A percentile compares a stretch with the other conserved stretches of the same genome.
Evolutionary conservation across 2,797 vertebrate genomes (phyloP).

Genomic region (Scarus forsteni): DNA sequence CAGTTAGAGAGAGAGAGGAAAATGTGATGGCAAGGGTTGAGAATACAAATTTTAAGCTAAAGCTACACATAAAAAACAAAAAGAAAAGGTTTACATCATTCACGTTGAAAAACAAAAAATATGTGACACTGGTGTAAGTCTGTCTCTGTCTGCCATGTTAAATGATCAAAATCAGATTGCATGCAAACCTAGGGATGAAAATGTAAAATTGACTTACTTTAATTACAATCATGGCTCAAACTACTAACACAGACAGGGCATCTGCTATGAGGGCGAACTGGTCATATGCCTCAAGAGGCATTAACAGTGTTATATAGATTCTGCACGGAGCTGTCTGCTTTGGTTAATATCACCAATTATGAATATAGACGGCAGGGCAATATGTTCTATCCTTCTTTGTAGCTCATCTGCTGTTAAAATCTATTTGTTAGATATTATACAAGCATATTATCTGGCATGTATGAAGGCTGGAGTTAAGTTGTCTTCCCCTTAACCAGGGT

Average conservation of each 20-base stretch:
- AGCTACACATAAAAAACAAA: too few relatives aligned
- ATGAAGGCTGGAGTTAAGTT: slow-evolving; percentile 45
- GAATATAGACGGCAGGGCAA: slow-evolving; percentile 4
- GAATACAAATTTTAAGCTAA: too few relatives aligned
- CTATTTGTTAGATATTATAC: slow-evolving; percentile 28
- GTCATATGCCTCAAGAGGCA: neutral
- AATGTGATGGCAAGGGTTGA: too few relatives aligned
- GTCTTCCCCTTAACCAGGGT: slow-evolving; percentile 40
- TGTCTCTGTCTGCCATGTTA: slow-evolving; percentile 1
- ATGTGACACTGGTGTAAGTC: neutral
- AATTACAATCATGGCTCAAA: slow-evolving; percentile 7
- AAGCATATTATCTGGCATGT: slow-evolving; percentile 34
- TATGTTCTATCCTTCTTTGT: slow-evolving; percentile 29
- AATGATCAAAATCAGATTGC: slow-evolving; percentile 28
- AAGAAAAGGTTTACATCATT: too few relatives aligned
- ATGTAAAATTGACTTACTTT: neutral
- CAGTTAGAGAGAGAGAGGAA: too few relatives aligned
- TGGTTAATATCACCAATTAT: slow-evolving; percentile 5
- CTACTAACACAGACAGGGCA: slow-evolving; percentile 17
- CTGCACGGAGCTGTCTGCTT: slow-evolving; percentile 26
- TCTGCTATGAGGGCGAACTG: slow-evolving; percentile 15
- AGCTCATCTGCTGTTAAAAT: slow-evolving; percentile 6
- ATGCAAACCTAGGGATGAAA: neutral
- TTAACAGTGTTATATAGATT: slow-evolving; percentile 26
- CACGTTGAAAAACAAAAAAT: too few relatives aligned